phyloP scores from a whole-genome alignment of 2,888 invertebrate genomes.

The Limnephilus lunatus region DNA sequence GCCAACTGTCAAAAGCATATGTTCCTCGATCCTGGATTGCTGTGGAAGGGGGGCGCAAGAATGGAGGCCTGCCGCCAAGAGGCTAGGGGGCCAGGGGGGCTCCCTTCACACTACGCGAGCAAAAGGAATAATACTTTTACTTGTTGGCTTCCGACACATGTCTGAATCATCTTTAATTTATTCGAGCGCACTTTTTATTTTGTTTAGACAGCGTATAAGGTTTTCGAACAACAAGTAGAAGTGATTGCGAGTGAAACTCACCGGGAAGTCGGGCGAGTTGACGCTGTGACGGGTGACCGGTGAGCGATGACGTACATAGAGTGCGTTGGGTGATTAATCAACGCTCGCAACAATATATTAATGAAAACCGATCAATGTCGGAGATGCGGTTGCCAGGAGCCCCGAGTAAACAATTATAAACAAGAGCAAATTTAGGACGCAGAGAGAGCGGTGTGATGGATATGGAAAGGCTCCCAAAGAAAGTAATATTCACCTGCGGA shows the following conservation, averaged over 20 bases:
- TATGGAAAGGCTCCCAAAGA: too few relatives aligned
- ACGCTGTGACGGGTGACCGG: background rate
- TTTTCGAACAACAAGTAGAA: background rate
- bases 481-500: background rate
- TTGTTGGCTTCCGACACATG: background rate
- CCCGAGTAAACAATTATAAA: constrained; percentile 39
- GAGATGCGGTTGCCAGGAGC: constrained; percentile 41
- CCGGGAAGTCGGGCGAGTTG: background rate
- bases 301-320: background rate
- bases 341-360: background rate
- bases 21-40: background rate
- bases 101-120: background rate
- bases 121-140: background rate
- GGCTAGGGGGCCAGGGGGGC: background rate
- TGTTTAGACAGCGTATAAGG: background rate
- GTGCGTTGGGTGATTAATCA: background rate
- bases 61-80: background rate
- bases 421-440: background rate
- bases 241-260: background rate
- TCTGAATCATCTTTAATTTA: background rate
- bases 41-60: background rate
- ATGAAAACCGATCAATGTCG: constrained; percentile 36
- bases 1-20: constrained; percentile 40
- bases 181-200: background rate
- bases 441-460: too few relatives aligned